phyloP scores from a whole-genome alignment of 1,140 invertebrate genomes.

The Brachionus paranguensis region DNA sequence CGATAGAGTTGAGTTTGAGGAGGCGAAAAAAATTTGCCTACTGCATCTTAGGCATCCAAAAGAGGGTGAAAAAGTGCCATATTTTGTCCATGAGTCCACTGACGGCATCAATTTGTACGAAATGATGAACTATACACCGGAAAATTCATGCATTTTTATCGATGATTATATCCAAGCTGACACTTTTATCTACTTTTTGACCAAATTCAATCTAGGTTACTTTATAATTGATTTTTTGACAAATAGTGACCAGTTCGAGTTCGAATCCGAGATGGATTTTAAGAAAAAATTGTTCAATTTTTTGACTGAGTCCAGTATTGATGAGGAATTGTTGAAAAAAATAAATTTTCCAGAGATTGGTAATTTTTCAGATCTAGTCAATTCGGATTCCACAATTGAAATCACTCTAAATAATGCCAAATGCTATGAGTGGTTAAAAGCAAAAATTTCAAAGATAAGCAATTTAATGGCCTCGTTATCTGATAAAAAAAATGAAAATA shows the following conservation, averaged over 20 bases:
- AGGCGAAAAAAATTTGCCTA: neutral
- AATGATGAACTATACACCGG: neutral
- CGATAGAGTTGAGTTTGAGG: neutral
- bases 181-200: neutral
- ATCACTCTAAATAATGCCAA: neutral
- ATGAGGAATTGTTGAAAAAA: neutral
- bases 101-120: neutral
- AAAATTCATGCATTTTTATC: neutral
- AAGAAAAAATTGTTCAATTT: neutral
- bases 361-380: neutral
- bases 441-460: neutral
- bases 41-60: neutral
- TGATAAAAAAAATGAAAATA: neutral
- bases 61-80: neutral
- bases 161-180: neutral
- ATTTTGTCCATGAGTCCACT: neutral
- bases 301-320: neutral
- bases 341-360: neutral
- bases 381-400: neutral
- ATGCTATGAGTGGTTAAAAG: constrained; percentile 14
- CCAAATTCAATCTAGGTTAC: neutral
- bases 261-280: neutral
- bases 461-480: neutral
- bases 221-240: constrained; percentile 8
- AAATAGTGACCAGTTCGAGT: neutral